phyloP scores from a whole-genome alignment of 2,113 vertebrate genomes.

The Enhydra lutris region DNA sequence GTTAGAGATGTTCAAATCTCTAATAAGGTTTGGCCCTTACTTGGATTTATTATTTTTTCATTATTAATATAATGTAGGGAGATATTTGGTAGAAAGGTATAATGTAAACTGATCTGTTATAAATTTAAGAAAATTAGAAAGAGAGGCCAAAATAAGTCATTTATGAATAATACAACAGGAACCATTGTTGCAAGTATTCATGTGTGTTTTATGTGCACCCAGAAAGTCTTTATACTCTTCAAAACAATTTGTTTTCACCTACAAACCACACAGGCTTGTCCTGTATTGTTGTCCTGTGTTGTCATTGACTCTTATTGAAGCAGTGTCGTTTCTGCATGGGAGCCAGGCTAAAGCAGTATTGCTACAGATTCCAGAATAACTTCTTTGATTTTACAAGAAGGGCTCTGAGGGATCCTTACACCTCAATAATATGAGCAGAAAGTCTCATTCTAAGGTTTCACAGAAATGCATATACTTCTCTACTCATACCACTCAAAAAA shows the following conservation, averaged over 20 bases:
- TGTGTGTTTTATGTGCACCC: background rate
- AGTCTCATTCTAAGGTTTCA: background rate
- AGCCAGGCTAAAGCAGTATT: background rate
- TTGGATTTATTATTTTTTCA: constrained; percentile 28
- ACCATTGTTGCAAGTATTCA: background rate
- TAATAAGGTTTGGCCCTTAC: background rate
- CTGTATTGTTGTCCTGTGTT: too few species aligned
- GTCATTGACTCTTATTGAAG: background rate
- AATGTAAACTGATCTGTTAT: background rate
- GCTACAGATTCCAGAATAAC: background rate
- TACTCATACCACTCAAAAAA: background rate
- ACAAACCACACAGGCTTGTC: background rate
- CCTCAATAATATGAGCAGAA: background rate
- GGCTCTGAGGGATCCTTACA: background rate
- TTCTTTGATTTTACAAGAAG: constrained; percentile 45
- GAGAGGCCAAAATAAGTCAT: background rate
- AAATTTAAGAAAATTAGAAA: constrained; percentile 12
- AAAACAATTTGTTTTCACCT: constrained; percentile 33
- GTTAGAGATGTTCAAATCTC: constrained; percentile 22
- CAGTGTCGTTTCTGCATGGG: constrained; percentile 17
- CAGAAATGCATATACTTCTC: background rate
- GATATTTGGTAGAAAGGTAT: constrained; percentile 14
- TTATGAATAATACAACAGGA: background rate
- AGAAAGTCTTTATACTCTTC: constrained; percentile 4
- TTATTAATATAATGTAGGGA: background rate